phyloP scores from a whole-genome alignment of 2,113 vertebrate genomes.

The Saimiri boliviensis region DNA sequence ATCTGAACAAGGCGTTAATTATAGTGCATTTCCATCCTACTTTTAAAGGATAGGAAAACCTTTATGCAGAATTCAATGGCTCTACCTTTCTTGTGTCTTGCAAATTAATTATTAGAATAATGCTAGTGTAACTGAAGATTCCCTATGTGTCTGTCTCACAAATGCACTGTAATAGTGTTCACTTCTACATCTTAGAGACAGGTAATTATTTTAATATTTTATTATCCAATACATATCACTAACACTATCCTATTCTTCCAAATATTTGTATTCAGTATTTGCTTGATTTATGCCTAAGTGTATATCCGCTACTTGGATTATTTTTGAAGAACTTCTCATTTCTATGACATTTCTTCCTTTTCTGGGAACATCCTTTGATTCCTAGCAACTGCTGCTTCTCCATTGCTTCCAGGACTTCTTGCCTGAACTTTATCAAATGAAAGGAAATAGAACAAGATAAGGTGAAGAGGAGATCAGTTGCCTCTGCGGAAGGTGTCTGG shows the following conservation, averaged over 20 bases:
- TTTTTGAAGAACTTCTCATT: constrained; percentile 18
- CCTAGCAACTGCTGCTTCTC: too few species aligned
- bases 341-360: too few species aligned
- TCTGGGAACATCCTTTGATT: too few species aligned
- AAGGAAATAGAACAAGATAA: not conserved
- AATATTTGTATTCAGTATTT: constrained; percentile 15
- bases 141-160: not conserved
- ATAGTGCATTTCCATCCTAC: not conserved
- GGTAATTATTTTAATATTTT: constrained; percentile 14
- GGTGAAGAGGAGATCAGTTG: not conserved
- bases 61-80: not conserved
- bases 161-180: not conserved
- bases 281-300: not conserved
- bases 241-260: not conserved
- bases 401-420: too few species aligned
- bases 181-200: not conserved
- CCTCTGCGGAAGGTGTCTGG: not conserved
- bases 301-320: constrained; percentile 3
- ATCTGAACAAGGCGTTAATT: not conserved
- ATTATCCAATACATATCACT: not conserved
- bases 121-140: not conserved
- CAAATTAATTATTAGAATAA: constrained; percentile 10
- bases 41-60: not conserved
- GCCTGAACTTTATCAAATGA: too few species aligned
- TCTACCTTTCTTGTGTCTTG: not conserved